Evolutionary conservation across 2,888 invertebrate genomes (phyloP), one percentile per base, ranked within the genome.

Genomic region (Tholera decimalis): DNA sequence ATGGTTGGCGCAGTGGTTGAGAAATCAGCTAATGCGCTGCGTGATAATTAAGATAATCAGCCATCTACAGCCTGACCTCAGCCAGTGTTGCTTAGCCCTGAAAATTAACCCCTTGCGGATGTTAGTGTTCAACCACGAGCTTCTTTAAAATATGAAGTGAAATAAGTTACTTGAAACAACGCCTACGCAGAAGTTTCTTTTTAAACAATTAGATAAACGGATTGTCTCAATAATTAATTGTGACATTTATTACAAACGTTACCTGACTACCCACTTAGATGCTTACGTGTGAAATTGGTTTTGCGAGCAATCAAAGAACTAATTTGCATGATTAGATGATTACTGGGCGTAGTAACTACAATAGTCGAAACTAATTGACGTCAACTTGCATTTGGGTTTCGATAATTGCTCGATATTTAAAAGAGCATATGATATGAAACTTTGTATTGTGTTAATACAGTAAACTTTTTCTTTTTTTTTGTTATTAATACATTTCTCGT

Each of bases 301-400:
- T 82, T 80, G 85, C 78, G 58, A 79, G 83, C 84, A 90, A 92
- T 91, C 89, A 88, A 84, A 88, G 82, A 86, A 85, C 85, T 88
- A 85, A 92, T 92, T 90, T 91, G 82, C 91, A 91, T 92, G 88
- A 92, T 90, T 85, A 88, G 90, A 91, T 92, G 88, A 92, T 90
- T 85, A 88, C 80, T 66, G 84, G 73, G 82, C 85, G 82, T 84
- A 83, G 75, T 73, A 79, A 81, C 77, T 58, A 59, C 66, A 83
- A 75, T 89, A 90, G 91, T 92, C 90, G 88, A 88, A 87, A 86
- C 84, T 88, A 89, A 92, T 91, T 89, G 89, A 80, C 85, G 88
- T 85, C 90, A 88, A 93, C 93, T 92, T 91, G 86, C 91, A 87
- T 85, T 77, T 79, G 80, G 78, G 55, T 71, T 79, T 81, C 63